Percentiles rank a stretch among this genome's conserved stretches.
Evolutionary conservation across 1,140 invertebrate genomes (phyloP).

Genomic region (Stegodyphus dumicola): DNA sequence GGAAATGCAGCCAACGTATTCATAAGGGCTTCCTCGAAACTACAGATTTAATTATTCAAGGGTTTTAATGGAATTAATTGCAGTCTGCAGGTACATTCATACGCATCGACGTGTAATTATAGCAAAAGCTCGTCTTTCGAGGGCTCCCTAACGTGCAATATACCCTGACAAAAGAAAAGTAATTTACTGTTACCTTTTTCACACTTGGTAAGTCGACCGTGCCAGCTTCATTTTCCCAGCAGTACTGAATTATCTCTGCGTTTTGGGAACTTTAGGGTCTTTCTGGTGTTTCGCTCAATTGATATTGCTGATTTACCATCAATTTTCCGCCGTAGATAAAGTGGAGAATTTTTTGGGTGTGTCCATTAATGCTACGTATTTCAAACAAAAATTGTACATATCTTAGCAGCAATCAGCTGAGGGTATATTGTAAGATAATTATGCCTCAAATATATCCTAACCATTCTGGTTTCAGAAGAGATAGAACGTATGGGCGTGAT

Average conservation of each 20-base stretch:
- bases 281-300: constrained; percentile 24
- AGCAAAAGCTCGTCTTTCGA: background rate
- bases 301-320: constrained; percentile 49
- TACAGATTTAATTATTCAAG: constrained; percentile 50
- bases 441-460: background rate
- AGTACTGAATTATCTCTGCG: background rate
- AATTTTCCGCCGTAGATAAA: constrained; percentile 33
- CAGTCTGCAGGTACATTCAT: constrained; percentile 21
- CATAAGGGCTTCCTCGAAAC: background rate
- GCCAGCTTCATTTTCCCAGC: constrained; percentile 19
- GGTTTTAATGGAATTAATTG: constrained; percentile 57
- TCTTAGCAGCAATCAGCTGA: background rate
- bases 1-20: constrained; percentile 3
- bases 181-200: constrained; percentile 58
- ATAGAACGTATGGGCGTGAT: too few relatives aligned
- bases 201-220: constrained; percentile 48
- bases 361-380: background rate
- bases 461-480: background rate
- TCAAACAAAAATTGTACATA: background rate
- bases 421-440: background rate
- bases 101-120: background rate
- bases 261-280: background rate
- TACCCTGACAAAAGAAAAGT: constrained; percentile 33
- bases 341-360: constrained; percentile 34
- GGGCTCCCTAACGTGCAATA: background rate